Conservation (phyloP, 2,797 vertebrate species). For the Menidia menidia region DNA sequence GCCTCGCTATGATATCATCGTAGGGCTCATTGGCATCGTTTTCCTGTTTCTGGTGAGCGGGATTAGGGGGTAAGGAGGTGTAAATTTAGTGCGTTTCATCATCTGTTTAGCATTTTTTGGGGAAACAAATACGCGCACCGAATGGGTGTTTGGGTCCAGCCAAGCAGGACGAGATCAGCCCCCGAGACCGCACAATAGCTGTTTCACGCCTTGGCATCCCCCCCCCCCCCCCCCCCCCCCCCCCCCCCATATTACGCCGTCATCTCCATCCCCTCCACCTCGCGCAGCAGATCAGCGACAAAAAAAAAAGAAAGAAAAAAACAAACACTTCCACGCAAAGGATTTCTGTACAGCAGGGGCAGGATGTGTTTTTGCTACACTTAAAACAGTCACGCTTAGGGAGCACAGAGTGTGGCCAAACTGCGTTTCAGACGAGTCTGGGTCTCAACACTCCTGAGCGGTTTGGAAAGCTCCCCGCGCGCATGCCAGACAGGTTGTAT, state of each 20-base stretch:
- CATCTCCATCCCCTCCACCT: slow-evolving; percentile 55
- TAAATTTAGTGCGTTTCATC: slow-evolving; percentile 78
- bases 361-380: slow-evolving; percentile 53
- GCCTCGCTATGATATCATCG: slow-evolving; percentile 79
- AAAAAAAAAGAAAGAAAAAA: neutral
- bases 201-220: slow-evolving; percentile 40
- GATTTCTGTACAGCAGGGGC: slow-evolving; percentile 29
- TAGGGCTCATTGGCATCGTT: slow-evolving; percentile 66
- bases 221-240: neutral
- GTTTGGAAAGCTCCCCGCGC: slow-evolving; percentile 64
- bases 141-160: slow-evolving; percentile 51
- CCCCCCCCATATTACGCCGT: slow-evolving; percentile 29
- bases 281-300: slow-evolving; percentile 20
- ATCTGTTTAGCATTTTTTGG: slow-evolving; percentile 65
- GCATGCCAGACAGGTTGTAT: slow-evolving; percentile 78
- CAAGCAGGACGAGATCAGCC: slow-evolving; percentile 58
- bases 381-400: slow-evolving; percentile 37
- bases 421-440: slow-evolving; percentile 62
- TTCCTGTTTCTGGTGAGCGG: slow-evolving; percentile 56
- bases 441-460: slow-evolving; percentile 72
- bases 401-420: slow-evolving; percentile 49
- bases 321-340: slow-evolving; percentile 26
- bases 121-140: slow-evolving; percentile 37
- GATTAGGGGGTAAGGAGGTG: slow-evolving; percentile 75
- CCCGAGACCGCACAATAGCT: slow-evolving; percentile 55